Evolutionary conservation across 2,888 invertebrate species (phyloP), one percentile per base, ranked within the genome.

Genomic region (Monopis laevigella): DNA sequence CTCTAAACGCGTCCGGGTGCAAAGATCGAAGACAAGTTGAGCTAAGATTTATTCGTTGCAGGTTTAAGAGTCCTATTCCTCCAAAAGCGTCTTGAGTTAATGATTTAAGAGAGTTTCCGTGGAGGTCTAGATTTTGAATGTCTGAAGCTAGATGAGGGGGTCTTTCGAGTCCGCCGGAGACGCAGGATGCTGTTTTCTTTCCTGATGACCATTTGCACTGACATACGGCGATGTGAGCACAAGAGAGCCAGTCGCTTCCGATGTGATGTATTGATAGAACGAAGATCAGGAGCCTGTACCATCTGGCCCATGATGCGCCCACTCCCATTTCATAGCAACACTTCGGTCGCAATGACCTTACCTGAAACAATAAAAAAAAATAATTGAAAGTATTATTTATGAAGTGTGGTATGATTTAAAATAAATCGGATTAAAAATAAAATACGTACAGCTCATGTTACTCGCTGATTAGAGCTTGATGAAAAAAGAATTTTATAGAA

Each of bases 181-280:
- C 85, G 67, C 95, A 96, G 35, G 92, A 83, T 7, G 93, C 94
- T 2, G 92, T 92, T 66, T 92, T 93, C 68, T 95, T 95, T 41
- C 94, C 94, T 34, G 90, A 90, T 3, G 90, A 89, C 95, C 95
- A 95, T 74, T 93, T 94, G 85, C 95, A 95, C 54, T 88, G 86
- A 65, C 95, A 95, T 53, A 89, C 87, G 49, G 62, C 49, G 40
- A 78, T 68, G 41, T 86, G 82, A 48, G 90, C 91, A 65, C 93
- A 94, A 66, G 89, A 91, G 39, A 91, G 88, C 93, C 93, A 93
- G 66, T 93, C 93, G 53, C 78, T 69, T 43, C 62, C 78, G 38
- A 65, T 60, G 14, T 62, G 57, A 32, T 59, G 57, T 41, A 65
- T 51, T 45, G 68, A 52, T 42, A 73, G 3, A 16, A n/a, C n/a